Base-by-base conservation (phyloP, 2,113 vertebrate species). In the Brachypodius melanocephalos region DNA sequence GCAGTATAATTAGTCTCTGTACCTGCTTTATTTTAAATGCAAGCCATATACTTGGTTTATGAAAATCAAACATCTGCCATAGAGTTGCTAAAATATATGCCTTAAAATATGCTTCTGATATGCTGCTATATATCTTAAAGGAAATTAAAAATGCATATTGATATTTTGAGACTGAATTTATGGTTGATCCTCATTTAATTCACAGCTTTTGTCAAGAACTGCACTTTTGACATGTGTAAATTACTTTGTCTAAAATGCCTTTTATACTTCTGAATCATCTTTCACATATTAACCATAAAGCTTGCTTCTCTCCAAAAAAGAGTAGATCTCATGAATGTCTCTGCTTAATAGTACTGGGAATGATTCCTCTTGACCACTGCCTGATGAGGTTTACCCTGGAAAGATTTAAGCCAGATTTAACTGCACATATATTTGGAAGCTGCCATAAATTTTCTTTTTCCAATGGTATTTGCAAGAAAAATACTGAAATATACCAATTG, bases 11-110 rank as follows among this genome's bases (percentile, higher is more conserved):
- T 79, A 85, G 36, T 52, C 36, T 42, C n/a, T 61, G 61, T 40
- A 84, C 36, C 58, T 92, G 84, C 14, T 85, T 94, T 78, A 67
- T 92, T 92, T 84, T 73, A 92, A 94, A 91, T 24, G 16, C 57
- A 72, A 91, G 18, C 32, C 40, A 40, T 85, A 63, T 17, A 16
- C 14, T 87, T 46, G 29, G 7, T 67, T 74, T 72, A 58, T 79
- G 58, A 73, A 85, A 91, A 43, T 20, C 24, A 54, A 95, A 89
- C 34, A 79, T 66, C 49, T 92, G 77, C 48, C 38, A 40, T 5
- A 22, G 52, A 72, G 6, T 24, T 77, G 26, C n/a, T 87, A 61
- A 81, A 90, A 58, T n/a, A 40, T 5, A 3, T 66, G 54, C 31
- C 32, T 82, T 86, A 77, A 92, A 89, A 82, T 42, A 72, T 2